Evolutionary conservation across 2,797 vertebrate species (phyloP).

Genomic region (Tenualosa thibaudeaui): DNA sequence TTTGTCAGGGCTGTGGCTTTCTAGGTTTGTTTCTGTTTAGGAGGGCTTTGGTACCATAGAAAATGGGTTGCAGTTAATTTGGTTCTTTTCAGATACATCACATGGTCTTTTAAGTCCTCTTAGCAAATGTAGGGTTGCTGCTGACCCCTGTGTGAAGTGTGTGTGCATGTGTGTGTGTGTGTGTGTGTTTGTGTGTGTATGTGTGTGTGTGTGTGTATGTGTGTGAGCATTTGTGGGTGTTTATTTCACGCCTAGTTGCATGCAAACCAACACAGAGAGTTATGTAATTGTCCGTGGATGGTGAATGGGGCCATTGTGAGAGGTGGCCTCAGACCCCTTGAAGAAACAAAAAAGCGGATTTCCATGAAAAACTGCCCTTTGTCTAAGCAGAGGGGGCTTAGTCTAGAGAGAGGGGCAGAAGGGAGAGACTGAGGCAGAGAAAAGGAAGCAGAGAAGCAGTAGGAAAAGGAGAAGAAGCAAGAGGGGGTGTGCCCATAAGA

Average conservation of each 20-base stretch:
- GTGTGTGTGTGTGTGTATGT: conserved; percentile 28
- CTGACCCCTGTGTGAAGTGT: neutral
- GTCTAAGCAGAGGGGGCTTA: conserved; percentile 36
- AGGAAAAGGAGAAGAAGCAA: conserved; percentile 55
- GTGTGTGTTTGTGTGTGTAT: conserved; percentile 4
- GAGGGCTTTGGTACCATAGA: neutral
- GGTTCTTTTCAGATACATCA: neutral
- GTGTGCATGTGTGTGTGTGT: neutral
- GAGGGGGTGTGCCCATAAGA: conserved; percentile 51
- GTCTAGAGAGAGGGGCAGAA: neutral
- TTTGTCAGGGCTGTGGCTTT: neutral
- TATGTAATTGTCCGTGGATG: conserved; percentile 52
- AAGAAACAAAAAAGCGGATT: conserved; percentile 51
- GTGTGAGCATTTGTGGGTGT: conserved; percentile 25
- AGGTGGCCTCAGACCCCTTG: conserved; percentile 34
- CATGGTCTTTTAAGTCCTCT: conserved; percentile 8
- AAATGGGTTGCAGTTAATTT: neutral
- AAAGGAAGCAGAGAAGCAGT: conserved; percentile 16
- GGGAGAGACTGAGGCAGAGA: conserved; percentile 13
- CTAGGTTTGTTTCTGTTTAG: neutral
- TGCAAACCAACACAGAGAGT: conserved; percentile 32
- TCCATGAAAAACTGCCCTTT: conserved; percentile 44
- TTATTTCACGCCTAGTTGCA: conserved; percentile 35
- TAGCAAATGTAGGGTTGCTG: neutral
- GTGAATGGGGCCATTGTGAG: conserved; percentile 51